Percentiles rank a stretch among this genome's conserved stretches.
Conservation (phyloP, 2,888 invertebrate species). For the Epistrophella euchroma region DNA sequence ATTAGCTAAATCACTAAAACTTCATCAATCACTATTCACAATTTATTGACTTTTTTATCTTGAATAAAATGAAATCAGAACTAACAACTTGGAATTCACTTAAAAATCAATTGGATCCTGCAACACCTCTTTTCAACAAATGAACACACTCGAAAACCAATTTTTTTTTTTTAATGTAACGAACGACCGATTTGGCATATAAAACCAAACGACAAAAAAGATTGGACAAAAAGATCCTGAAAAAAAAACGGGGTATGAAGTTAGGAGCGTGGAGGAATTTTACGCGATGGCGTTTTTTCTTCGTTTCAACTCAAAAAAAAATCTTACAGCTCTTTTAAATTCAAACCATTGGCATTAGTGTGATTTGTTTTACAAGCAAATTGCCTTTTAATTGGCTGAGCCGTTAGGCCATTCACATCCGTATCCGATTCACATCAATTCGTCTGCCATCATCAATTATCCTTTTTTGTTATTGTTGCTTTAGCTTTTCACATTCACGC, state of each 20-base stretch:
- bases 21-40: not conserved
- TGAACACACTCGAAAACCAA: conserved; percentile 5
- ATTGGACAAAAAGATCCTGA: conserved; percentile 24
- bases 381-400: conserved; percentile 53
- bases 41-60: not conserved
- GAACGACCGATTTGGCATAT: conserved; percentile 27
- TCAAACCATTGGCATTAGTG: conserved; percentile 9
- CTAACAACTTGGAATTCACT: conserved; percentile 17
- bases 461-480: conserved; percentile 21
- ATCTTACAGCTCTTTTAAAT: conserved; percentile 20
- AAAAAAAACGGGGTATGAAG: not conserved
- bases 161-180: conserved; percentile 2
- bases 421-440: conserved; percentile 35
- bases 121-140: conserved; percentile 6
- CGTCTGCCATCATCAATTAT: conserved; percentile 44
- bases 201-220: not conserved
- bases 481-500: conserved; percentile 1
- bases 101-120: not conserved
- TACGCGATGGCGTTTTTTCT: conserved; percentile 45
- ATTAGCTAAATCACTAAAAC: conserved; percentile 23
- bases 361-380: conserved; percentile 22
- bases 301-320: not conserved
- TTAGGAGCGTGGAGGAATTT: not conserved
- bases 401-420: conserved; percentile 34
- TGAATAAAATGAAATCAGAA: not conserved